Base-by-base conservation (phyloP, 2,113 vertebrate genomes). In the Phyllostomus discolor region DNA sequence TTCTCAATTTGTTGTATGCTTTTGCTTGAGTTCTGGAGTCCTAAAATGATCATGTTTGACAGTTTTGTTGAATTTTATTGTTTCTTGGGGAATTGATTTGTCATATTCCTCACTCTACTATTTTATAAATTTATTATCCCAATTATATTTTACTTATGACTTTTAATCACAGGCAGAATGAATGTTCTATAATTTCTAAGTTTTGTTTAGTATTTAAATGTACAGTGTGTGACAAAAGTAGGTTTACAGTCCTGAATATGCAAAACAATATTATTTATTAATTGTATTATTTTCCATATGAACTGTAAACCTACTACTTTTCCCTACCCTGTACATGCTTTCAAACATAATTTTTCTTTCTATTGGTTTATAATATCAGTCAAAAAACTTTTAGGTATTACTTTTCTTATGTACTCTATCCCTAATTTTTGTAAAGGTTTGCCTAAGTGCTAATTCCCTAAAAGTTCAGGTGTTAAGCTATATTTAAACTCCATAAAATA, bases 81-180 rank as follows among this genome's bases (percentile, higher is more conserved):
- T 72, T 96, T 75, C 50, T 10, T 75, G 66, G 43, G 62, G 17
- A 94, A 10, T 10, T 82, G 35, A 95, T 72, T 88, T 62, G 17
- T 20, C 26, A 66, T 67, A 43, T 72, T 91, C 19, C 33, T 92
- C 59, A 82, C n/a, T 84, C 46, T 57, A 72, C 10, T 70, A 79
- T 92, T 95, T 82, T 90, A 31, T 46, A 96, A 78, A 10, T 86
- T 50, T 7, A 72, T 33, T 22, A 33, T 33, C 33, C 35, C 72
- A 72, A 76, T 46, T 90, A 66, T n/a, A 84, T 87, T 83, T 88
- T 89, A 88, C 76, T 91, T 95, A 90, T 75, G 17, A 90, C n/a
- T 90, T 94, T 95, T 88, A 95, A 57, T 79, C 33, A 93, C 6
- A 91, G 67, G 62, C 46, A 95, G 67, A 93, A 96, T 93, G 5